A percentile compares a stretch with the other conserved stretches of the same genome.
phyloP scores from a whole-genome alignment of 2,797 vertebrate genomes.

The Smutsia gigantea region DNA sequence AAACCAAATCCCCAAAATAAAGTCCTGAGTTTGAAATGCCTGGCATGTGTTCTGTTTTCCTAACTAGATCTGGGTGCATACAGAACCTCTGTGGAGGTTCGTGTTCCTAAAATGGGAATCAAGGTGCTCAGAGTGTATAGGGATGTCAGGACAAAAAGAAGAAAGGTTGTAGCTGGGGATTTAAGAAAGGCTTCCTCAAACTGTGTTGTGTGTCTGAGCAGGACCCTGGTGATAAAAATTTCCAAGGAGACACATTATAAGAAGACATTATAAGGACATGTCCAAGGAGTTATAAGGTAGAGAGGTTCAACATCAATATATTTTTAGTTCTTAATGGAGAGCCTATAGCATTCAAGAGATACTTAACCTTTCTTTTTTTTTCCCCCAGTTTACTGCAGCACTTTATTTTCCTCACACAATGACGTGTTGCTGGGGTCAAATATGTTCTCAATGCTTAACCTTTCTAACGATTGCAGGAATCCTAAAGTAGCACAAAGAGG shows the following conservation, averaged over 20 bases:
- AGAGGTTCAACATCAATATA: too few relatives aligned
- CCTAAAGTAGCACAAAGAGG: background rate
- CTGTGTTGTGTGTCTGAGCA: background rate
- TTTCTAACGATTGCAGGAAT: background rate
- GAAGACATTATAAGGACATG: too few relatives aligned
- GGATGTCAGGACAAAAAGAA: background rate
- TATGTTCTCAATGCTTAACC: background rate
- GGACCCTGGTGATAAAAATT: background rate
- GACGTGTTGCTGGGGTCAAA: too few relatives aligned
- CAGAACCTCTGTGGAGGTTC: background rate
- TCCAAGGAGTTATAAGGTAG: too few relatives aligned
- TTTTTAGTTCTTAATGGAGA: background rate
- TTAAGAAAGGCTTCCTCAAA: background rate
- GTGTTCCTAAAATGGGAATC: background rate
- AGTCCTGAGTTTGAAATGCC: background rate
- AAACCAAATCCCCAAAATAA: too few relatives aligned
- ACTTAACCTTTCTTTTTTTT: background rate
- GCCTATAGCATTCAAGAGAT: background rate
- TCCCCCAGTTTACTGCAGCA: too few relatives aligned
- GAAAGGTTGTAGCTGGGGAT: accelerated
- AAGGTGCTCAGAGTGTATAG: background rate
- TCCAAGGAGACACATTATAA: background rate
- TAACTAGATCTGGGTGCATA: background rate
- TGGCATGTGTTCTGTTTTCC: background rate
- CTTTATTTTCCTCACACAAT: too few relatives aligned